Base-by-base conservation (phyloP, 2,797 vertebrate genomes). In the Squalus acanthias region DNA sequence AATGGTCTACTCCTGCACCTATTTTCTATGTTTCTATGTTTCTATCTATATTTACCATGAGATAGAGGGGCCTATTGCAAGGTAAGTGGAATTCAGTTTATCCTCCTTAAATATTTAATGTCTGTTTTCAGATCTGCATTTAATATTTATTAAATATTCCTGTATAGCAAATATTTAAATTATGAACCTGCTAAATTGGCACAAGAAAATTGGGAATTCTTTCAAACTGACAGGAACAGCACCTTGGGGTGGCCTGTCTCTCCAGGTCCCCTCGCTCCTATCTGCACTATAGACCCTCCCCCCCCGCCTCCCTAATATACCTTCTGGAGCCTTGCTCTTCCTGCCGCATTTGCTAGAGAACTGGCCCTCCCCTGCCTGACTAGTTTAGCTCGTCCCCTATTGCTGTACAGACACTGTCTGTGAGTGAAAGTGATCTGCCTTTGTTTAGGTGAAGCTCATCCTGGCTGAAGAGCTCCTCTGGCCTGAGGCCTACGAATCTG, bases 31-130 rank as follows among this genome's bases (percentile, higher is more conserved):
- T 39, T 39, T 39, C 39, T 39, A 39, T 39, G 39, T 39, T 39
- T 39, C 39, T 39, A 39, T 39, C 39, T 39, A 98, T 97, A 97
- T 99, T 97, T 99, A 99, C 98, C 98, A 98, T 97, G 98, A 98
- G 96, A 98, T 97, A 97, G 98, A 98, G 26, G 99, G 99, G 96
- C 98, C 99, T 0, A 97, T 98, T 96, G 99, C 98, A 96, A 99
- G 99, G 99, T 99, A 98, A 97, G 97, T 95, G 1, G 15, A 76
- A 72, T 9, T 76, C 17, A 12, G 8, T 53, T 74, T 9, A 53
- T 69, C 39, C 5, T 74, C 53, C 50, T 57, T 4, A 17, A 76
- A 60, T 60, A 95, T 46, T 29, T 95, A 74, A 50, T 15, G 29
- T 63, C 29, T 91, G 26, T 88, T 53, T 91, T 17, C 33, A 33